phyloP scores from a whole-genome alignment of 1,140 invertebrate species.

The Ceratina japonica region DNA sequence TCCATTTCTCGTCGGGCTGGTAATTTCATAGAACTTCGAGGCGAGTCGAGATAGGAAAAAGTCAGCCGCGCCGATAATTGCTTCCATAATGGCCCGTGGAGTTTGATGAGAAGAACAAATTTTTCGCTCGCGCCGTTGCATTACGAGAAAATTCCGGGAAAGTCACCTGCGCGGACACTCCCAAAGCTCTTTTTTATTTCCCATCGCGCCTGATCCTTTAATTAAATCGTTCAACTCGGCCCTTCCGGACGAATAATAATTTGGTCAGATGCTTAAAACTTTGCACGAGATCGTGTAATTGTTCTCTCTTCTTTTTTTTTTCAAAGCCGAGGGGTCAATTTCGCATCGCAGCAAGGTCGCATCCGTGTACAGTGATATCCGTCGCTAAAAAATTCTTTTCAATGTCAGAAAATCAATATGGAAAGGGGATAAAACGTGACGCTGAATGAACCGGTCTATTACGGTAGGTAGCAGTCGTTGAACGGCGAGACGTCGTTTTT shows the following conservation, averaged over 20 bases:
- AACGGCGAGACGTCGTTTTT: conserved; percentile 19
- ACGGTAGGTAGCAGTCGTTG: neutral
- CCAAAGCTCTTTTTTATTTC: neutral
- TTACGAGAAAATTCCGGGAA: neutral
- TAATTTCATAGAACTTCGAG: conserved; percentile 43
- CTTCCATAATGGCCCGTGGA: conserved; percentile 27
- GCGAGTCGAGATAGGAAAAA: conserved; percentile 29
- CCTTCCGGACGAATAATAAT: too few species aligned
- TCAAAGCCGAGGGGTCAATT: neutral
- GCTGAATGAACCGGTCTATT: conserved; percentile 8
- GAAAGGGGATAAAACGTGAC: conserved; percentile 3
- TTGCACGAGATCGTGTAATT: too few species aligned
- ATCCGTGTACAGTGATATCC: neutral
- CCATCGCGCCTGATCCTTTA: neutral
- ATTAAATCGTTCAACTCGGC: too few species aligned
- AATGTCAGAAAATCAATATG: conserved; percentile 6
- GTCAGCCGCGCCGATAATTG: conserved; percentile 42
- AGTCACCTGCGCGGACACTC: conserved; percentile 3
- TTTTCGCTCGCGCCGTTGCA: neutral
- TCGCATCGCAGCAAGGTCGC: neutral
- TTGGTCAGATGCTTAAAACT: too few species aligned
- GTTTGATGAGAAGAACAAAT: conserved; percentile 23
- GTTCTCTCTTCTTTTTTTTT: too few species aligned
- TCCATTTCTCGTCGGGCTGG: conserved; percentile 19
- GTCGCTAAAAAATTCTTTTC: neutral